Evolutionary conservation across 2,797 vertebrate species (phyloP), one percentile per base, ranked within the genome.

Genomic region (Cuniculus paca): DNA sequence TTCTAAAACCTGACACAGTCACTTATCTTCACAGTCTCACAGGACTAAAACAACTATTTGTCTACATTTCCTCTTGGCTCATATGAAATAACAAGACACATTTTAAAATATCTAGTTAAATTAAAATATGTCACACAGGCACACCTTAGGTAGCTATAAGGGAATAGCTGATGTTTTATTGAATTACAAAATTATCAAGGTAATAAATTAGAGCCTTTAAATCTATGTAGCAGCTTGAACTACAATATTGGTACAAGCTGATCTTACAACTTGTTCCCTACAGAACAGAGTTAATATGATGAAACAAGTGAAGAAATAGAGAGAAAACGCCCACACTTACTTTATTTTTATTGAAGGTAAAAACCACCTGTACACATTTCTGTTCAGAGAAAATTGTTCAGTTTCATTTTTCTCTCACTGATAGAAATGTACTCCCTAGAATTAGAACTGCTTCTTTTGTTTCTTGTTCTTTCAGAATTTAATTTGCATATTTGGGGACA

Each of bases 211-310:
- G 87, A 90, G 50, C 14, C 93, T 95, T 96, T 89, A 96, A 96
- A 94, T 92, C 74, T 95, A 48, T 92, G 82, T 77, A 97, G 93
- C 60, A 97, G 36, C 63, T 92, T 94, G 26, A 90, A 94, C 89
- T 97, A 96, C 89, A 97, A 97, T 97, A 98, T 96, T 96, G 90
- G 94, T 97, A 97, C 97, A 97, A 94, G 74, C 81, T 95, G 93
- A 96, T 96, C 77, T 97, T 96, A 97, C 89, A 97, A 95, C 93
- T 82, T 93, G 81, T 94, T 97, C 95, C 88, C 85, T 84, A 90
- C 81, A 97, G 96, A 97, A 96, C 28, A 61, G 54, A 95, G 80
- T 94, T 97, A 96, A 97, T 91, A 80, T 65, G 84, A 96, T 97
- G 90, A 97, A 97, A 83, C 82, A 60, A 77, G 72, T 50, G 74